These are phyloP conservation scores for Atta texana DNA, from an alignment of 1,140 invertebrate species.

Conservation along the genomic window DNA sequence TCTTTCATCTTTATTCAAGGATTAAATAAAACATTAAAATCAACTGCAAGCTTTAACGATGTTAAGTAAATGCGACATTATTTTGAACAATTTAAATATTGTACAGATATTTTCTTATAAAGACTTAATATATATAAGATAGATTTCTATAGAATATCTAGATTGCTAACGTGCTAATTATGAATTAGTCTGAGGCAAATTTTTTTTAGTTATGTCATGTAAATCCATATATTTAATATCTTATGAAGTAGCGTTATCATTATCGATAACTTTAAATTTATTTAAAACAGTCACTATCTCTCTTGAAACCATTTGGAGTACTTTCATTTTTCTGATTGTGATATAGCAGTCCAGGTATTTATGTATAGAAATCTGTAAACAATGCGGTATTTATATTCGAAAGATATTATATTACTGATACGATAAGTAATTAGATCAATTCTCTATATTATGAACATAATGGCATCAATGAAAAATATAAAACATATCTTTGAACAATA, in stretches of 20 bases:
- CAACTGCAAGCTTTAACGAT: neutral
- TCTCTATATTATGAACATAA: neutral
- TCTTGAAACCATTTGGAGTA: neutral
- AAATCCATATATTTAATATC: neutral
- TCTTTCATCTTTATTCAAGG: neutral
- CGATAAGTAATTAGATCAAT: slow-evolving; percentile 24
- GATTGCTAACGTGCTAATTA: neutral
- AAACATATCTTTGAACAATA: slow-evolving; percentile 1
- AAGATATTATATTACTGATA: neutral
- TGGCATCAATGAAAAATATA: slow-evolving; percentile 12
- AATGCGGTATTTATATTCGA: neutral
- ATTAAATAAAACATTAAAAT: slow-evolving; percentile 25
- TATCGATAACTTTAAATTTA: neutral
- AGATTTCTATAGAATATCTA: slow-evolving; percentile 32
- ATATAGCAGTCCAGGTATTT: slow-evolving; percentile 21
- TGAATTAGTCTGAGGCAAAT: neutral
- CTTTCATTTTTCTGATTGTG: neutral
- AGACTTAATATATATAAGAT: slow-evolving; percentile 10
- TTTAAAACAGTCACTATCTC: neutral
- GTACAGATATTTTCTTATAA: neutral
- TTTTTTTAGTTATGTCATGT: neutral
- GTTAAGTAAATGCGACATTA: neutral
- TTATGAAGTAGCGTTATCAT: neutral
- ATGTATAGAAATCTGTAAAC: slow-evolving; percentile 9
- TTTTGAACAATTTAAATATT: neutral